Evolutionary conservation across 2,113 vertebrate genomes (phyloP).

Genomic region (Hepsetus odoe): DNA sequence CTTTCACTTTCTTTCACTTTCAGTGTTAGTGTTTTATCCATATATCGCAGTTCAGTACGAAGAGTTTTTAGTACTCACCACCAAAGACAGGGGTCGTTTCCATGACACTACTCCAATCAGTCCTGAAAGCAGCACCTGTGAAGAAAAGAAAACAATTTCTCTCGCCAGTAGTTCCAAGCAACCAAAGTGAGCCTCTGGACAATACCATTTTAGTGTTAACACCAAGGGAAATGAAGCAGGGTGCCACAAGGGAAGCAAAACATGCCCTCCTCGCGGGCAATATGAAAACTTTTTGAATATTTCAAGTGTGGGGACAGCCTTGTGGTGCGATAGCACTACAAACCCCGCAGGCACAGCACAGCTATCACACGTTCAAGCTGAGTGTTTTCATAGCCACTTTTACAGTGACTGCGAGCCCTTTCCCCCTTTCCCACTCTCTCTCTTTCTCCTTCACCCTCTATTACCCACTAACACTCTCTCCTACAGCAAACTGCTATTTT

Average conservation of each 20-base stretch:
- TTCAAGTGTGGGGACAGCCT: neutral
- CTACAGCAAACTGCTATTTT: constrained; percentile 29
- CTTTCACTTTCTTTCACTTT: neutral
- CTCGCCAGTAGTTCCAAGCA: neutral
- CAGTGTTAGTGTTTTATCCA: neutral
- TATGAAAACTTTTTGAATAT: neutral
- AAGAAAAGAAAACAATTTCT: constrained; percentile 34
- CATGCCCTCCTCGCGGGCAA: neutral
- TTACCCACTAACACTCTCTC: constrained; percentile 30
- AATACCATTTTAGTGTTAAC: neutral
- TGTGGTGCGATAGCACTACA: neutral
- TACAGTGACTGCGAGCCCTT: constrained; percentile 48
- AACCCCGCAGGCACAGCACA: neutral
- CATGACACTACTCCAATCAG: constrained; percentile 97
- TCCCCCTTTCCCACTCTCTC: constrained; percentile 40
- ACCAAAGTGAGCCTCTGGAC: neutral
- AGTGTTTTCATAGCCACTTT: constrained; percentile 20
- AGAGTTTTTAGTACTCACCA: constrained; percentile 81
- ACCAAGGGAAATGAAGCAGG: neutral
- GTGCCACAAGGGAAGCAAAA: neutral
- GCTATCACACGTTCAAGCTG: neutral
- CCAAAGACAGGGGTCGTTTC: constrained; percentile 96
- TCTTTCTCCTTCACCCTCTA: constrained; percentile 55
- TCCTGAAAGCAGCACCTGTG: constrained; percentile 94
- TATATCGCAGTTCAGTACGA: neutral